Evolutionary conservation across 2,113 vertebrate genomes (phyloP).

Genomic region (Neolamprologus toae): DNA sequence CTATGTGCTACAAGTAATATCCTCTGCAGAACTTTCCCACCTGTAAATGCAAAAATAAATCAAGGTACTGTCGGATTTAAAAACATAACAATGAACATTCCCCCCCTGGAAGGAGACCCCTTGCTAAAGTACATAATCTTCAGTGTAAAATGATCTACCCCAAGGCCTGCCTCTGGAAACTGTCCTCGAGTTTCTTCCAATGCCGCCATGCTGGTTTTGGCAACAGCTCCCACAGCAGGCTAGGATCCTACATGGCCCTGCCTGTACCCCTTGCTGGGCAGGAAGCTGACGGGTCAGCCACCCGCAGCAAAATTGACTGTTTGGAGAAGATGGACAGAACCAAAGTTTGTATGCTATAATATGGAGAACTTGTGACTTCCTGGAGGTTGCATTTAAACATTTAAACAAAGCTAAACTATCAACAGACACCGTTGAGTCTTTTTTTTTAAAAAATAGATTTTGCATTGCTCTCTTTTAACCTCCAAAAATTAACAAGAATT

Average conservation of each 20-base stretch:
- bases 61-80: conserved; percentile 2
- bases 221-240: not conserved
- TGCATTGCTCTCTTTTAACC: not conserved
- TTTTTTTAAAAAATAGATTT: accelerated
- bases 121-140: conserved; percentile 48
- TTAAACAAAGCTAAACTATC: not conserved
- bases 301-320: not conserved
- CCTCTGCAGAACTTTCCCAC: conserved; percentile 32
- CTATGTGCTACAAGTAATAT: conserved; percentile 15
- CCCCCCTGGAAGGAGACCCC: conserved; percentile 2
- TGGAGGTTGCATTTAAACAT: not conserved
- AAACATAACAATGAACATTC: conserved; percentile 19
- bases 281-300: not conserved
- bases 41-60: conserved; percentile 42
- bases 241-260: not conserved
- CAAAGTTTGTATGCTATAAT: not conserved
- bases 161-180: conserved; percentile 32
- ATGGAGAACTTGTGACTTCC: not conserved
- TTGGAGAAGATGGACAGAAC: not conserved
- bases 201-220: conserved; percentile 36
- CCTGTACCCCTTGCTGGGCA: not conserved
- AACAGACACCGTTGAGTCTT: not conserved
- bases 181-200: conserved; percentile 16
- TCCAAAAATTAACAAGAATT: not conserved
- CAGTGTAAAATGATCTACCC: conserved; percentile 46